phyloP scores from a whole-genome alignment of 2,113 vertebrate species.

The Collichthys lucidus region DNA sequence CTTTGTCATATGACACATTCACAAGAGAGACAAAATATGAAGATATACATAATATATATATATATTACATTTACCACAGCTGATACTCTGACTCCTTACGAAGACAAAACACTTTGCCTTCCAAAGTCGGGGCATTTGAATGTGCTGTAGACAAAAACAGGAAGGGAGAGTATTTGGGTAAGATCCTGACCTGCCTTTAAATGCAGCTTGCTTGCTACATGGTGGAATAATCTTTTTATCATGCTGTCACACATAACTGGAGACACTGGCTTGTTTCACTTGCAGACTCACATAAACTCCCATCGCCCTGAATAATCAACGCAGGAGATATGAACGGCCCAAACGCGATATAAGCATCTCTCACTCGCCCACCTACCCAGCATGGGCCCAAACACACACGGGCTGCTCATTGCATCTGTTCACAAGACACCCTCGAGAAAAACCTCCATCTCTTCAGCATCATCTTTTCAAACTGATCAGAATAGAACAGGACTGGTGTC shows the following conservation, averaged over 20 bases:
- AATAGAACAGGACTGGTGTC: background rate
- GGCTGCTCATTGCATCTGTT: conserved; percentile 80
- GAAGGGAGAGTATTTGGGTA: background rate
- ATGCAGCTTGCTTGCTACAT: conserved; percentile 15
- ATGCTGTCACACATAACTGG: conserved; percentile 43
- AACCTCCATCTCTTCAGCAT: conserved; percentile 11
- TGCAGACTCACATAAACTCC: conserved; percentile 30
- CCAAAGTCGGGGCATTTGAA: conserved; percentile 40
- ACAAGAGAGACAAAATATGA: background rate
- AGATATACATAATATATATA: background rate
- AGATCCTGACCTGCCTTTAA: conserved; percentile 36
- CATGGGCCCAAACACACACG: conserved; percentile 63
- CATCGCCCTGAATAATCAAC: conserved; percentile 38
- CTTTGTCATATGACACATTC: background rate
- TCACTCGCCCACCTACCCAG: conserved; percentile 68
- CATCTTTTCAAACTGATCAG: conserved; percentile 2
- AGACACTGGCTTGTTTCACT: conserved; percentile 20
- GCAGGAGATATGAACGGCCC: conserved; percentile 33
- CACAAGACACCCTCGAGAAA: conserved; percentile 53
- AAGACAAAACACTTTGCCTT: conserved; percentile 19
- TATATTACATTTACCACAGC: background rate
- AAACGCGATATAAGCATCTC: conserved; percentile 54
- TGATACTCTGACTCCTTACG: background rate
- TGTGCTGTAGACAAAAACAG: background rate
- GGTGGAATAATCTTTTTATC: conserved; percentile 39